Base-by-base conservation (phyloP, 2,888 invertebrate species). In the Catocala sponsa region DNA sequence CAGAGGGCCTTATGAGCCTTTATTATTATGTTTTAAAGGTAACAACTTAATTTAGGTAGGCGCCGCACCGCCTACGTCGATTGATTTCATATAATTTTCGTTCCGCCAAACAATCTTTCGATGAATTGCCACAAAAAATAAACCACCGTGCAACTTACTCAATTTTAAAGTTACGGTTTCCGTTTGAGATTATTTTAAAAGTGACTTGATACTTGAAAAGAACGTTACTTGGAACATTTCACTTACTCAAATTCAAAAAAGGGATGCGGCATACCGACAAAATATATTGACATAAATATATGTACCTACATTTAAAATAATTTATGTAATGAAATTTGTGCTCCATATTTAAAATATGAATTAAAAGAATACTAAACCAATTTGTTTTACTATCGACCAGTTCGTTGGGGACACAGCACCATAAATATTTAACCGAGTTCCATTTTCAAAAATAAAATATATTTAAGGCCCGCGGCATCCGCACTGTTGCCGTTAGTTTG, bases 31-130 rank as follows among this genome's bases (percentile, higher is more conserved):
- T 88, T 87, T 90, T 89, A 86, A 85, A 84, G 82, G 84, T 92
- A 92, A 94, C 91, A 91, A 91, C 94, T 92, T 91, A 94, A 94
- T 94, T 92, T 90, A 85, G 86, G 85, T 81, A 90, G 92, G 92
- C 91, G 89, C 91, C 88, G 87, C 72, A 81, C 91, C 92, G 91
- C 91, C 92, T 87, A 84, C 88, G 76, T 88, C 88, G 86, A 91
- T 92, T 92, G 90, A 91, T 91, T 93, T 90, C 86, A 84, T 91
- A 87, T 92, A 92, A 94, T 92, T 90, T 91, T 88, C 87, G 84
- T 82, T 76, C 89, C 89, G 87, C 86, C 85, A 83, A 83, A 85
- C 82, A 78, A 74, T 63, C 47, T 85, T 87, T 79, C 84, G 85
- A 84, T 84, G 79, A 80, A 88, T 84, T 81, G 82, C 74, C 65